These are phyloP conservation scores for Otolemur crassicaudatus DNA, from an alignment of 2,797 vertebrate species.

Conservation along the genomic window DNA sequence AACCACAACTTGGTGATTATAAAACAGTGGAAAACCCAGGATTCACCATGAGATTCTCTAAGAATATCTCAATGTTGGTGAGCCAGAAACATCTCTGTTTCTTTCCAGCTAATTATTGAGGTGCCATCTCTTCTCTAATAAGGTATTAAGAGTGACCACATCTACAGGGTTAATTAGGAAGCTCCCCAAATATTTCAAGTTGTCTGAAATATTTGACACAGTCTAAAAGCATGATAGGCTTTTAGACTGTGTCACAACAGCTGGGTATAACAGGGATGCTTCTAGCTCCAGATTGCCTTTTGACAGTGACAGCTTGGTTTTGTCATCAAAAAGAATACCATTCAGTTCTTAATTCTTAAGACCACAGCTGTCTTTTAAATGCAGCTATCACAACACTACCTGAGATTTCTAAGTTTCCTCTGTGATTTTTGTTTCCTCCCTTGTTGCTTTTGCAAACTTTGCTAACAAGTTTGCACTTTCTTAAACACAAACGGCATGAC, in stretches of 20 bases:
- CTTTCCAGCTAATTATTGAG: background rate
- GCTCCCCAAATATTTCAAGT: background rate
- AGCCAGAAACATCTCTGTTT: background rate
- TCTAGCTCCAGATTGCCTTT: background rate
- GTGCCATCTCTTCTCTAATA: background rate
- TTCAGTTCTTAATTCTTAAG: background rate
- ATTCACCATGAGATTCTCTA: background rate
- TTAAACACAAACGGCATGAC: background rate
- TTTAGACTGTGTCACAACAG: background rate
- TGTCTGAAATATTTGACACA: too few relatives aligned
- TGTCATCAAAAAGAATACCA: background rate
- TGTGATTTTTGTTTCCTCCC: background rate
- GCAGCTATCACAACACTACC: background rate
- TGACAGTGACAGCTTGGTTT: background rate
- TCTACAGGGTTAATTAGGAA: background rate
- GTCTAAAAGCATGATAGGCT: background rate
- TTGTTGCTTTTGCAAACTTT: background rate
- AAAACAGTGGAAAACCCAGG: background rate
- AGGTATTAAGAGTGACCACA: background rate
- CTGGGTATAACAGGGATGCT: background rate
- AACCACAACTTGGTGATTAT: background rate
- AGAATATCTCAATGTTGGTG: background rate
- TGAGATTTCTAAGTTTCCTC: background rate
- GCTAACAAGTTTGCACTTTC: background rate
- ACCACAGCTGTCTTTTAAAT: background rate